A percentile compares a stretch with the other conserved stretches of the same genome.
phyloP scores from a whole-genome alignment of 2,888 invertebrate genomes.

The Leptopterna dolabrata region DNA sequence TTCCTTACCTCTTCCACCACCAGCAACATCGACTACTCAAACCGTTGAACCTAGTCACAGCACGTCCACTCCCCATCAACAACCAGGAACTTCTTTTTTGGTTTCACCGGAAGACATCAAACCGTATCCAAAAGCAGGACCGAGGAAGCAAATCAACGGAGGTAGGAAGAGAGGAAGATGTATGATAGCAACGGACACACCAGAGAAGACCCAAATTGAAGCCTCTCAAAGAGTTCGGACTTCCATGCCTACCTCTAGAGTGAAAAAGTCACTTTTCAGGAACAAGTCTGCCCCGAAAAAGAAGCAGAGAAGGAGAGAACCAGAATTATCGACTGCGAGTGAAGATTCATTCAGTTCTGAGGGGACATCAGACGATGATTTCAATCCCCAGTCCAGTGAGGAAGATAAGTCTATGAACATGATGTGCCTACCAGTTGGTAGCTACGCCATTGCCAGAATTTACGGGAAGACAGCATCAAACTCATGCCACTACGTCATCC shows the following conservation, averaged over 20 bases:
- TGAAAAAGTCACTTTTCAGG: neutral
- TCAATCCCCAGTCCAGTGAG: too few relatives aligned
- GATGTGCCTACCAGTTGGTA: too few relatives aligned
- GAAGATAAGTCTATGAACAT: too few relatives aligned
- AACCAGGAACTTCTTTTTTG: too few relatives aligned
- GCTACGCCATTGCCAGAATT: too few relatives aligned
- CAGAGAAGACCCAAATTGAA: neutral
- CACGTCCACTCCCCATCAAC: too few relatives aligned
- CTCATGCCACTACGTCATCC: too few relatives aligned
- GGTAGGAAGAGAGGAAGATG: constrained; percentile 4
- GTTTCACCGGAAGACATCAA: neutral
- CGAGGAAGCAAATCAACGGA: neutral
- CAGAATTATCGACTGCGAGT: neutral
- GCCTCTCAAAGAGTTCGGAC: neutral
- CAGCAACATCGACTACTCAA: too few relatives aligned
- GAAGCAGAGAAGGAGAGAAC: neutral
- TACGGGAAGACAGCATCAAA: too few relatives aligned
- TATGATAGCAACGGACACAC: constrained; percentile 27
- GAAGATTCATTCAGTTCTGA: neutral
- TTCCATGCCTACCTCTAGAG: neutral
- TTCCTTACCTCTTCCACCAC: too few relatives aligned
- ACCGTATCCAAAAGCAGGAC: constrained; percentile 5
- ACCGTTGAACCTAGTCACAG: too few relatives aligned
- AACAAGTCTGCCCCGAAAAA: neutral
- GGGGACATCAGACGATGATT: too few relatives aligned